phyloP scores from a whole-genome alignment of 2,888 invertebrate genomes.

The Protula sp. region DNA sequence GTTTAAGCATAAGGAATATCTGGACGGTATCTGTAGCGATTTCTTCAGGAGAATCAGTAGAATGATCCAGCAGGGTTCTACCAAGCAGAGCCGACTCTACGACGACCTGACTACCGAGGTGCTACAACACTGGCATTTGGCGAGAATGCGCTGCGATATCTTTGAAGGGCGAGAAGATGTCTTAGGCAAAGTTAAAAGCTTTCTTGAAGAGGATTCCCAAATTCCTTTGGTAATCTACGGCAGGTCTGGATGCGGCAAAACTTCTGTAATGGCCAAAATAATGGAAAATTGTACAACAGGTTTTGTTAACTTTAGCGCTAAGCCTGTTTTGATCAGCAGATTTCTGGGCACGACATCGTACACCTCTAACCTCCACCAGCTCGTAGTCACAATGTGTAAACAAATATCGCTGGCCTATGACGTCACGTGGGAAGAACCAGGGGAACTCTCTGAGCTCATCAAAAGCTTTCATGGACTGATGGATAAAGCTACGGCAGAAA shows the following conservation, averaged over 20 bases:
- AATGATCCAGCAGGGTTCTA: not conserved
- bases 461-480: not conserved
- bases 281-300: not conserved
- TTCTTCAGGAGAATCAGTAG: not conserved
- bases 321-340: not conserved
- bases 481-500: slow-evolving; percentile 11
- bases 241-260: not conserved
- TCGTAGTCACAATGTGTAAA: slow-evolving; percentile 1
- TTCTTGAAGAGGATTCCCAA: not conserved
- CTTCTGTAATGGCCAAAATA: slow-evolving; percentile 1
- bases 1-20: slow-evolving; percentile 5
- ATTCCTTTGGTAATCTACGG: not conserved
- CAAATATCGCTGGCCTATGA: not conserved
- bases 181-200: not conserved
- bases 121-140: slow-evolving; percentile 8
- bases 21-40: slow-evolving; percentile 3
- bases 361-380: slow-evolving; percentile 7
- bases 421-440: slow-evolving; percentile 1
- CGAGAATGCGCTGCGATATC: slow-evolving; percentile 2
- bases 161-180: slow-evolving; percentile 10
- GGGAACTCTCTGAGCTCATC: slow-evolving; percentile 1
- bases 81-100: not conserved
- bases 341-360: slow-evolving; percentile 8
- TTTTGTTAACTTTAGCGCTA: too few relatives aligned
- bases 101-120: slow-evolving; percentile 2